Evolutionary conservation across 2,888 invertebrate species (phyloP).

Genomic region (Eupithecia abbreviata): DNA sequence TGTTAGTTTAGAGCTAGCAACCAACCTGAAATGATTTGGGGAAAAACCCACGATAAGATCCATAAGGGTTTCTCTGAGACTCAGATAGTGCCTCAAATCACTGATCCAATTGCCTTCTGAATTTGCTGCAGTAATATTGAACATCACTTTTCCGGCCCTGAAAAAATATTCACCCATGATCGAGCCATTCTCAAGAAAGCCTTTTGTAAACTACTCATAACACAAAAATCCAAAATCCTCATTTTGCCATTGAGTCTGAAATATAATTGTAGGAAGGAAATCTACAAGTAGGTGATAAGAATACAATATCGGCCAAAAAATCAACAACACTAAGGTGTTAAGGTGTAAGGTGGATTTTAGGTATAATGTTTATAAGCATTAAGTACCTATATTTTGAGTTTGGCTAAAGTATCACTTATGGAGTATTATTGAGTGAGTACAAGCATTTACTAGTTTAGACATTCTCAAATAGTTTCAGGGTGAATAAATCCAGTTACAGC

Average conservation of each 20-base stretch:
- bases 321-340: neutral
- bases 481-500: neutral
- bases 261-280: neutral
- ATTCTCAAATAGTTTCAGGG: neutral
- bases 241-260: neutral
- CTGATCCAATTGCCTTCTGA: constrained; percentile 25
- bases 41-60: constrained; percentile 20
- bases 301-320: neutral
- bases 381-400: neutral
- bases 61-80: constrained; percentile 15
- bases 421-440: neutral
- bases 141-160: constrained; percentile 20
- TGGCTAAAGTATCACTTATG: neutral
- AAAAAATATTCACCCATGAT: neutral
- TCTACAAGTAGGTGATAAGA: neutral
- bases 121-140: constrained; percentile 18
- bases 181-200: neutral
- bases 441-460: neutral
- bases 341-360: no score
- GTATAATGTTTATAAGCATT: neutral
- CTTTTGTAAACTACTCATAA: neutral
- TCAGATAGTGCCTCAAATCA: constrained; percentile 23
- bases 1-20: neutral
- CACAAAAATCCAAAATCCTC: no score
- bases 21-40: constrained; percentile 20